Evolutionary conservation across 2,797 vertebrate genomes (phyloP), one percentile per base, ranked within the genome.

Genomic region (Malacoraja senta): DNA sequence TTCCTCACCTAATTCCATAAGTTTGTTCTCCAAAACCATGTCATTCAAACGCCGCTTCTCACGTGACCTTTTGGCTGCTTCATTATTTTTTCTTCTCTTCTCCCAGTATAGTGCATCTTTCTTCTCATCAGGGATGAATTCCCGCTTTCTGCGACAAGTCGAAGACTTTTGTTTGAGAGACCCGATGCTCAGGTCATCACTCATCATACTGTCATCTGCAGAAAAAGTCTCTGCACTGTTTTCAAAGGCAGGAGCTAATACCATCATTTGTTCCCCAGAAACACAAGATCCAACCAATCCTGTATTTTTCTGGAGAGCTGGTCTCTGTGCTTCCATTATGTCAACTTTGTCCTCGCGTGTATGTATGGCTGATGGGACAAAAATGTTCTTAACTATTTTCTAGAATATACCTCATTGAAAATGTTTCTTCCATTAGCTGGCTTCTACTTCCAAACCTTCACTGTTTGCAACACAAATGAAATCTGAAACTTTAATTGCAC

Each of bases 41-140:
- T 99, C 98, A 9, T 99, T 99, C 91, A 99, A 96, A 15, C 99
- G 96, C 0, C 99, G 96, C 94, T 99, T 99, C 96, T 99, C 99
- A 93, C 99, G 96, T 0, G 99, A 99, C 91, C 98, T 97, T 93
- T 99, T 99, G 93, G 98, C 98, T 0, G 99, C 99, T 94, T 99
- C 98, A 0, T 99, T 99, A 96, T 99, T 99, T 94, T 99, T 99
- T 93, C 98, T 96, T n/a, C 99, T 96, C 94, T 98, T 97, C 94
- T 99, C 99, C 99, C 99, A 99, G 78, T 99, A 99, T 94, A 98
- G 95, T 2, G 95, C 97, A 96, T 99, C 99, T 94, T 99, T 99
- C 96, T 98, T 99, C 94, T 99, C 99, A 2, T 99, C 98, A 0
- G 98, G 98, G 95, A 99, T 99, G 94, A 99, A 99, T 94, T 99